These are phyloP conservation scores for Hirtodrosophila duncani DNA, from an alignment of 2,888 invertebrate genomes.

Conservation along the genomic window DNA sequence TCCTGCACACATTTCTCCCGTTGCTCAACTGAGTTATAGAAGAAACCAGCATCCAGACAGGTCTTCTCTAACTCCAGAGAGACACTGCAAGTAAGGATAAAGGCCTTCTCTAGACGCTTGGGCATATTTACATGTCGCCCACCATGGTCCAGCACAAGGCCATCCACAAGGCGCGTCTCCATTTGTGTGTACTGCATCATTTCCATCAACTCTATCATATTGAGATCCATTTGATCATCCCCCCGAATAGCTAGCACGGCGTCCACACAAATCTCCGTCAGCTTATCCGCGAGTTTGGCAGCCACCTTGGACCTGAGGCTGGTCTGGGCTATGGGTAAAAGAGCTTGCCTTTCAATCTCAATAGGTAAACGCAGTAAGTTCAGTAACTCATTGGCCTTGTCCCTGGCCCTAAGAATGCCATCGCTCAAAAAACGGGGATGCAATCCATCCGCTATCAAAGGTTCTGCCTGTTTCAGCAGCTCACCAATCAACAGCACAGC, in stretches of 20 bases:
- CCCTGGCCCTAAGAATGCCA: conserved; percentile 94
- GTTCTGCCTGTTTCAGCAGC: conserved; percentile 96
- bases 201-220: conserved; percentile 99
- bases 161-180: conserved; percentile 88
- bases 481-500: conserved; percentile 98
- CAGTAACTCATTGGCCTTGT: conserved; percentile 89
- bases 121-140: conserved; percentile 99
- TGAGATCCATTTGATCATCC: conserved; percentile 86
- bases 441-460: conserved; percentile 93
- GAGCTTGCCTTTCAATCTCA: conserved; percentile 81
- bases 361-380: conserved; percentile 90
- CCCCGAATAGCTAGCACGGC: conserved; percentile 89
- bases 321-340: conserved; percentile 92
- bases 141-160: conserved; percentile 97
- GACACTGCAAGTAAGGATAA: conserved; percentile 97
- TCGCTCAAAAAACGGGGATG: conserved; percentile 94
- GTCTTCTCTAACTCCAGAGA: conserved; percentile 99
- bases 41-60: conserved; percentile 96
- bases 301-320: conserved; percentile 95
- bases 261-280: conserved; percentile 94
- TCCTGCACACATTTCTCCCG: conserved; percentile 94
- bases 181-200: conserved; percentile 94
- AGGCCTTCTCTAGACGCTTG: conserved; percentile 92
- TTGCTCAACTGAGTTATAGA: conserved; percentile 98
- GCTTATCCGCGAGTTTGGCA: conserved; percentile 87